Evolutionary conservation across 1,140 invertebrate species (phyloP).

Genomic region (Drosophila repleta): DNA sequence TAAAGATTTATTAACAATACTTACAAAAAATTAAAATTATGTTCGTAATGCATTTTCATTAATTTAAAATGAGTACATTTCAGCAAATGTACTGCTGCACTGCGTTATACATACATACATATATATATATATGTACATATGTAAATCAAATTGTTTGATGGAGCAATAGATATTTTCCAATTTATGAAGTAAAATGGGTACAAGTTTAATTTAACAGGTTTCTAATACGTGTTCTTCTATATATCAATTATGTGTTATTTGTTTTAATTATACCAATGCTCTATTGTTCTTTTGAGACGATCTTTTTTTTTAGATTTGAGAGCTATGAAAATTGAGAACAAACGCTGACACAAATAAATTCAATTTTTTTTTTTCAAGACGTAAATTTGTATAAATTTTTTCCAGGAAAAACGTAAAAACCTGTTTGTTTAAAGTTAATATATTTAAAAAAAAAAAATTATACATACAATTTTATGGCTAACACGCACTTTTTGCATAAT

Average conservation of each 20-base stretch:
- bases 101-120: too few relatives aligned
- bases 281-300: conserved; percentile 23
- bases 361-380: too few relatives aligned
- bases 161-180: conserved; percentile 1
- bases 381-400: too few relatives aligned
- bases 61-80: conserved; percentile 26
- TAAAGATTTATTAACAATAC: conserved; percentile 31
- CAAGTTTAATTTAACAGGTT: neutral
- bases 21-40: conserved; percentile 31
- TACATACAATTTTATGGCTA: too few relatives aligned
- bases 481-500: too few relatives aligned
- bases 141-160: conserved; percentile 8
- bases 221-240: too few relatives aligned
- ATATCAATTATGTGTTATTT: too few relatives aligned
- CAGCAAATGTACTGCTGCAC: neutral
- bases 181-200: neutral
- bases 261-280: neutral
- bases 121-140: neutral
- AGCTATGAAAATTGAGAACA: conserved; percentile 18
- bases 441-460: too few relatives aligned
- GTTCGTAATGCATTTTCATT: conserved; percentile 24
- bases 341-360: conserved; percentile 20
- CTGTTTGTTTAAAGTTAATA: too few relatives aligned
- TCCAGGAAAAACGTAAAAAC: too few relatives aligned
- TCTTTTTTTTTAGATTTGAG: neutral